Conservation (phyloP, 1,140 invertebrate genomes). For the Brachionus sp. region DNA sequence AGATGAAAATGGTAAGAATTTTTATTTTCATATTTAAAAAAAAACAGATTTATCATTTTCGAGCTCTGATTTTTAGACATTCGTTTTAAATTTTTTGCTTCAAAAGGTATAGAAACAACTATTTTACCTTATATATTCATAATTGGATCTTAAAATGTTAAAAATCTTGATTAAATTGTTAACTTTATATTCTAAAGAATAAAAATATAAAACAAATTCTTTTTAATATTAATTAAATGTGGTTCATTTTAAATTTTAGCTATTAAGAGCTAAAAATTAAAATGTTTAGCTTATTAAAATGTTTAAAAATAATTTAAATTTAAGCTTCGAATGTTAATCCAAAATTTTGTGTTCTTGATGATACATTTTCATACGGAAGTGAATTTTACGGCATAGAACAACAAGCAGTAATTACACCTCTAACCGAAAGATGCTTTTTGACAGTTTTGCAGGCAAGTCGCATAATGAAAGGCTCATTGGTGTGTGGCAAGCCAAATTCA, state of each 20-base stretch:
- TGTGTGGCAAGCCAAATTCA: slow-evolving; percentile 53
- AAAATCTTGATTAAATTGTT: background rate
- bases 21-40: no score
- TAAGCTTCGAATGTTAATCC: background rate
- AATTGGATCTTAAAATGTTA: background rate
- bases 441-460: slow-evolving; percentile 55
- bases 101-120: background rate
- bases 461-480: slow-evolving; percentile 51
- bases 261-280: background rate
- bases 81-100: background rate
- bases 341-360: slow-evolving; percentile 54
- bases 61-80: background rate
- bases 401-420: slow-evolving; percentile 53
- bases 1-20: background rate
- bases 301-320: background rate
- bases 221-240: no score
- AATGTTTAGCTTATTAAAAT: background rate
- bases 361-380: slow-evolving; percentile 53
- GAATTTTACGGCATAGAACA: slow-evolving; percentile 58
- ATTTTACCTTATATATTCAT: background rate
- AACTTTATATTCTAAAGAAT: background rate
- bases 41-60: no score
- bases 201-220: no score
- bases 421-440: slow-evolving; percentile 57
- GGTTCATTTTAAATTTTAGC: background rate